A percentile compares a stretch with the other conserved stretches of the same genome.
These are phyloP conservation scores for Eueremaeus valkanovi DNA, from an alignment of 2,888 invertebrate species.

Conservation along the genomic window DNA sequence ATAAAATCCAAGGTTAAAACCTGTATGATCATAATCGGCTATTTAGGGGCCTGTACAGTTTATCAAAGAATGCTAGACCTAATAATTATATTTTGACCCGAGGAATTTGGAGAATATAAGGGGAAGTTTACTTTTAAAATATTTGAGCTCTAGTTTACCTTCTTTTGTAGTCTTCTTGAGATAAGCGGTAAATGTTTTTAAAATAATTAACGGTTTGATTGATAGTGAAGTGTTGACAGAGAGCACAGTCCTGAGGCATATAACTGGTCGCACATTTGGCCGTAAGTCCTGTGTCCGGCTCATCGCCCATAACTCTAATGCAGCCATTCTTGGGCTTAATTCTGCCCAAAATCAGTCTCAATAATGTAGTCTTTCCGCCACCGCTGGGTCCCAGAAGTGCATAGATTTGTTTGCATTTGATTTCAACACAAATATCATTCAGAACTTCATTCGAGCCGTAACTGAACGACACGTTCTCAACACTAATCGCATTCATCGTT, in stretches of 20 bases:
- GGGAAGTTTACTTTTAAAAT: too few relatives aligned
- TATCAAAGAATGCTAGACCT: too few relatives aligned
- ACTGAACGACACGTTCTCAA: constrained; percentile 23
- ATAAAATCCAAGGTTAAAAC: too few relatives aligned
- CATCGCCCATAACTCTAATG: constrained; percentile 24
- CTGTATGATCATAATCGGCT: too few relatives aligned
- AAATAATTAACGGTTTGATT: constrained; percentile 38
- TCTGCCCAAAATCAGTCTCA: constrained; percentile 27
- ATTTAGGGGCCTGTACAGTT: too few relatives aligned
- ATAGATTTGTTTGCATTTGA: constrained; percentile 37
- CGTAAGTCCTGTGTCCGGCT: neutral
- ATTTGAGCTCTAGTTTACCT: too few relatives aligned
- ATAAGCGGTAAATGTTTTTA: constrained; percentile 35
- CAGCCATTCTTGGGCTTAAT: constrained; percentile 10
- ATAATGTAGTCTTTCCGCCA: constrained; percentile 38
- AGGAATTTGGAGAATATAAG: too few relatives aligned
- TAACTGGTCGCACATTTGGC: constrained; percentile 32
- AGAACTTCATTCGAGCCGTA: constrained; percentile 37
- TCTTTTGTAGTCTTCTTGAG: constrained; percentile 18
- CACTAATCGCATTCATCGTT: neutral
- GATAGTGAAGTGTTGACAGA: constrained; percentile 32
- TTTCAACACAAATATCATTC: constrained; percentile 26
- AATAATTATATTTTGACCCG: too few relatives aligned
- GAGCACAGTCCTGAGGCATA: constrained; percentile 39
- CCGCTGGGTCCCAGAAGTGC: constrained; percentile 48